Conservation (phyloP, 2,888 invertebrate genomes). For the Allygus modestus region DNA sequence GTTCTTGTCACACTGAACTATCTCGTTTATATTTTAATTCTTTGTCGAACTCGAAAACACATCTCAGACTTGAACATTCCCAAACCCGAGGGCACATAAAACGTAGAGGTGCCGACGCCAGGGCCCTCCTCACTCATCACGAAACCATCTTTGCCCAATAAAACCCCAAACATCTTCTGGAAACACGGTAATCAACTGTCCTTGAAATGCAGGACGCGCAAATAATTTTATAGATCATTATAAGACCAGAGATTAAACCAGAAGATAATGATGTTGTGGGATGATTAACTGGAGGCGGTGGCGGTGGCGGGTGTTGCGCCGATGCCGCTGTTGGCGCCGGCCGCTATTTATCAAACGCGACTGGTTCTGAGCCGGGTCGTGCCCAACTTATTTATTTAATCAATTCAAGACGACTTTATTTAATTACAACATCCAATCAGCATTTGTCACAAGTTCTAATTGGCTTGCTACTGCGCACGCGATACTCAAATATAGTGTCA, state of each 20-base stretch:
- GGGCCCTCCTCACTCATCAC: no score
- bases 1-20: no score
- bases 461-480: not conserved
- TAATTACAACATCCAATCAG: slow-evolving; percentile 3
- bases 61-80: no score
- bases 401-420: not conserved
- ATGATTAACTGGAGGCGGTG: not conserved
- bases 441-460: slow-evolving; percentile 4
- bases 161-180: not conserved
- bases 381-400: not conserved
- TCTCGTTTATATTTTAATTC: no score
- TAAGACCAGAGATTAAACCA: slow-evolving; percentile 1
- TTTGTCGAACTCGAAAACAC: no score
- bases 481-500: no score
- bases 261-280: slow-evolving; percentile 22
- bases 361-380: not conserved
- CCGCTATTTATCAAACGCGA: not conserved
- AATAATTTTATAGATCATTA: slow-evolving; percentile 20
- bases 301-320: not conserved
- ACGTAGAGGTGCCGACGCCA: no score
- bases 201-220: slow-evolving; percentile 21
- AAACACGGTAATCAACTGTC: slow-evolving; percentile 15
- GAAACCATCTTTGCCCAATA: slow-evolving; percentile 6
- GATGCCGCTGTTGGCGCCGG: not conserved
- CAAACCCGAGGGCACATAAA: no score